Base-by-base conservation (phyloP, 2,888 invertebrate species). In the Platycnemis pennipes region DNA sequence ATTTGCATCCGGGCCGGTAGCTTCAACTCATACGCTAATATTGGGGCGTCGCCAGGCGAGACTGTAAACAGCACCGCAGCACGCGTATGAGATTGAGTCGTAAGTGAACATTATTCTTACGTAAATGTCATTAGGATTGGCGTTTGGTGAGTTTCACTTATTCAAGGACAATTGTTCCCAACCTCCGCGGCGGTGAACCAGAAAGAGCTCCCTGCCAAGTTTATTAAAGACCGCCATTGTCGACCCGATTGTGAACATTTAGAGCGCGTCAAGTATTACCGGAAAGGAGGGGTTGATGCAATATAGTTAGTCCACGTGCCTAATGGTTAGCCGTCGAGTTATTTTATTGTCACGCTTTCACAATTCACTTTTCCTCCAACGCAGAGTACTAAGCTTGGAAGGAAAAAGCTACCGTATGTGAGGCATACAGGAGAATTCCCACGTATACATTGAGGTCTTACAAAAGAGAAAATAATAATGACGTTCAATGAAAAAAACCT, bases 131-230 rank as follows among this genome's bases (percentile, higher is more conserved):
- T 26, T 16, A 63, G n/a, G 26, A 63, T 22, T 26, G 77, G 77
- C 37, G 37, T 77, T 77, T 37, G 77, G 37, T 13, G 37, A 77
- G 77, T 37, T 77, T 37, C 77, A 77, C 16, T 8, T 31, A 77
- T 37, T 77, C 77, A 77, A 77, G 77, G 77, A 77, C 77, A 77
- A 77, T 37, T 77, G 37, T 77, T 77, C 37, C 22, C 63, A 37
- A 37, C 2, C 77, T 31, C 77, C 77, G 11, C 77, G 77, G 37
- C 31, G 37, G 77, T 37, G 37, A 26, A 8, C 11, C 31, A 37
- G 77, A 37, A 37, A 77, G 37, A 37, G 37, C 11, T 22, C 13
- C 77, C 11, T 77, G 77, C 37, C 77, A 77, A 77, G 77, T 77
- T 37, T 31, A 37, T 77, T 2, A n/a, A 77, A 2, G 11, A 77